Conservation (phyloP, 2,888 invertebrate species). For the Caenorhabditis sp. region DNA sequence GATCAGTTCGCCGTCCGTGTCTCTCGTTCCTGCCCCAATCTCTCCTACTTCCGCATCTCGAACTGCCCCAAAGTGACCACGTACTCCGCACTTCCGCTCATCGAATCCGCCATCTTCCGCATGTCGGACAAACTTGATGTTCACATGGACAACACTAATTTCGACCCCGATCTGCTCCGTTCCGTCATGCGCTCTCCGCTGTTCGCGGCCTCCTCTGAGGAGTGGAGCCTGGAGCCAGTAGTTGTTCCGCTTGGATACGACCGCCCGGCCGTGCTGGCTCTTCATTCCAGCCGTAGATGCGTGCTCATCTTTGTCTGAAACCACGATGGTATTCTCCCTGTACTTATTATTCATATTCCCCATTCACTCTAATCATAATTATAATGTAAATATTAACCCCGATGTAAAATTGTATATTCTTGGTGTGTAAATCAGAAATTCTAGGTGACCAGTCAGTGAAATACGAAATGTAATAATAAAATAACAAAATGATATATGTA, state of each 20-base stretch:
- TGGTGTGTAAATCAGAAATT: no score
- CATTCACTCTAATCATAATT: no score
- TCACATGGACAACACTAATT: constrained; percentile 48
- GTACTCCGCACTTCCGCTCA: constrained; percentile 57
- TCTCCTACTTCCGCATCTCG: constrained; percentile 53
- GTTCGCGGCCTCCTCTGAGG: constrained; percentile 28
- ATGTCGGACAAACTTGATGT: constrained; percentile 51
- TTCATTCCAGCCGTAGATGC: constrained; percentile 43
- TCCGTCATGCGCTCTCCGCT: constrained; percentile 59
- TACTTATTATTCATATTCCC: no score
- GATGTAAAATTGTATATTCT: no score
- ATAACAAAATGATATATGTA: no score
- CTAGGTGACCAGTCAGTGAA: no score
- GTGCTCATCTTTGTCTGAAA: constrained; percentile 52
- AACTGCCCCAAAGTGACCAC: constrained; percentile 59
- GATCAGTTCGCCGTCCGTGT: constrained; percentile 56
- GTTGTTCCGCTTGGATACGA: constrained; percentile 54
- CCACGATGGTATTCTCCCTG: neutral
- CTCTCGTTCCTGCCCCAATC: constrained; percentile 51
- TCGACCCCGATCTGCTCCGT: constrained; percentile 42
- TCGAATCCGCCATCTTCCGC: constrained; percentile 56
- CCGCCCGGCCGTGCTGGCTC: constrained; percentile 55
- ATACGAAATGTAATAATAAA: no score
- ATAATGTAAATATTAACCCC: neutral
- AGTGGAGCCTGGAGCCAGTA: constrained; percentile 57